Conservation (phyloP, 2,888 invertebrate genomes). For the Lypha dubia region DNA sequence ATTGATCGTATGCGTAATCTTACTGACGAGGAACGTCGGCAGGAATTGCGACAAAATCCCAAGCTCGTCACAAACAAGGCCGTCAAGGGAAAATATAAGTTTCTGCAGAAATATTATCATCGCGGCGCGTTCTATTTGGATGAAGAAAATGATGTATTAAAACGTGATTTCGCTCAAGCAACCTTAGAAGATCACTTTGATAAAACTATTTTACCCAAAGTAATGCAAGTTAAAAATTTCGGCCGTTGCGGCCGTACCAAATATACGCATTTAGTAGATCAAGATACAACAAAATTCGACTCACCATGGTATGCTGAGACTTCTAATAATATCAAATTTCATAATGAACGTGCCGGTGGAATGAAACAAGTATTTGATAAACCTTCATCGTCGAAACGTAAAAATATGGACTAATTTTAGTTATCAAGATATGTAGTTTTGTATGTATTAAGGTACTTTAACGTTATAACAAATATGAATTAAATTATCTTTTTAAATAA, state of each 20-base stretch:
- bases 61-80: conserved; percentile 97
- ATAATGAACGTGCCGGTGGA: conserved; percentile 94
- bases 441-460: conserved; percentile 36
- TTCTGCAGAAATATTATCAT: conserved; percentile 99
- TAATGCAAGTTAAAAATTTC: conserved; percentile 99
- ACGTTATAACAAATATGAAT: conserved; percentile 36
- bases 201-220: conserved; percentile 98
- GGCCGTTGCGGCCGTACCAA: conserved; percentile 99
- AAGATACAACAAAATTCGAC: conserved; percentile 99
- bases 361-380: conserved; percentile 96
- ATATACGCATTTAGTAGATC: conserved; percentile 99
- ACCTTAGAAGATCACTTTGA: conserved; percentile 99
- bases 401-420: conserved; percentile 78
- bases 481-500: conserved; percentile 53
- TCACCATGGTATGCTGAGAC: conserved; percentile 98
- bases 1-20: conserved; percentile 95
- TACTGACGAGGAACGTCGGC: conserved; percentile 97
- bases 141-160: conserved; percentile 94
- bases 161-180: conserved; percentile 96
- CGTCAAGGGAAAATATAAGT: conserved; percentile 99
- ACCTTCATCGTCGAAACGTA: conserved; percentile 86
- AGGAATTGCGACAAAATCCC: conserved; percentile 95
- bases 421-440: background rate
- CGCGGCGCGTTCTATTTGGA: conserved; percentile 99
- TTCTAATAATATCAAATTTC: conserved; percentile 93